Conservation (phyloP, 2,113 vertebrate species). For the Bostrychus sinensis region DNA sequence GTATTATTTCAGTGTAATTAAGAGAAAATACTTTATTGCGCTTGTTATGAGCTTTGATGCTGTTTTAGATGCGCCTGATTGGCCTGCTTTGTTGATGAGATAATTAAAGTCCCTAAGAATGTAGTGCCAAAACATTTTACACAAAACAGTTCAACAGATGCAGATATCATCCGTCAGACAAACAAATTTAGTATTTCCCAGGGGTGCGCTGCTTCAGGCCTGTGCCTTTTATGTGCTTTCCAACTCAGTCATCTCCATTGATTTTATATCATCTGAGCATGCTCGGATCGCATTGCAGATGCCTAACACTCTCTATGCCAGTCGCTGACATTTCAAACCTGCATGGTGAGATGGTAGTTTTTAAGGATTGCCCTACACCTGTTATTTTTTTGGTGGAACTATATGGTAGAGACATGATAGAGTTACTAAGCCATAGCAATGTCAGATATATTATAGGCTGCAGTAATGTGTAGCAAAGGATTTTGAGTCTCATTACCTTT, state of each 20-base stretch:
- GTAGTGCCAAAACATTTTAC: background rate
- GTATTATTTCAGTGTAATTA: conserved; percentile 20
- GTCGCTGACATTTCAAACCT: conserved; percentile 7
- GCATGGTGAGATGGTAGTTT: background rate
- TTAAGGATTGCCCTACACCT: too few species aligned
- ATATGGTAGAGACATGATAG: too few species aligned
- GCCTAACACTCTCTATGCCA: conserved; percentile 28
- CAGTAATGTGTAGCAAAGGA: too few species aligned
- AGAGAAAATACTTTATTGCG: too few species aligned
- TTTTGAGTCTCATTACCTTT: too few species aligned
- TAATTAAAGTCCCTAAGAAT: conserved; percentile 21
- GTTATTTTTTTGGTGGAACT: too few species aligned
- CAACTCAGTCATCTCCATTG: background rate
- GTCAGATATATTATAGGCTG: too few species aligned
- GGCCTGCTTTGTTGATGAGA: conserved; percentile 14
- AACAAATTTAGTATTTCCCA: background rate
- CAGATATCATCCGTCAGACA: conserved; percentile 4
- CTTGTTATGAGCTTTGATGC: conserved; percentile 25
- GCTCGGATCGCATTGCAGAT: background rate
- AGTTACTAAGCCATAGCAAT: too few species aligned
- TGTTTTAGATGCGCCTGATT: conserved; percentile 26
- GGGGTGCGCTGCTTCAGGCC: background rate
- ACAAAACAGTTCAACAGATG: conserved; percentile 6
- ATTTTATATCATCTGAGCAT: background rate
- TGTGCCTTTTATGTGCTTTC: background rate